These are phyloP conservation scores for Catharus fuscescens DNA, from an alignment of 2,113 vertebrate species.

Conservation along the genomic window DNA sequence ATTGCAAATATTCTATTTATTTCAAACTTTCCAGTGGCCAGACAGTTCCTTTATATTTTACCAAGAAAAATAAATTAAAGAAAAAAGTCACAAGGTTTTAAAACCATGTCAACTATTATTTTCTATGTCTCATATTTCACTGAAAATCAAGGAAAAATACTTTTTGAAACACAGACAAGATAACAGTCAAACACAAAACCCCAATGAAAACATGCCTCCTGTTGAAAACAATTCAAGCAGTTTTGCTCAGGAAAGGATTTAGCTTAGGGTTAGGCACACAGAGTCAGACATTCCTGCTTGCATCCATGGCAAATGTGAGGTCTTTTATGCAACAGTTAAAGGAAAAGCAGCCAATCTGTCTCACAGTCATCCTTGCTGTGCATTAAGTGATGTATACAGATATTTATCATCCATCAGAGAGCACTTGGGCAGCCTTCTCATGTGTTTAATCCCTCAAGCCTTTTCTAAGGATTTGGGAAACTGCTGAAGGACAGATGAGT, in stretches of 20 bases:
- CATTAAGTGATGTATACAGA: background rate
- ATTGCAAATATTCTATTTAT: background rate
- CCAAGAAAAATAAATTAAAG: background rate
- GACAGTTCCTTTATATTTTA: background rate
- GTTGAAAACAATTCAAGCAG: background rate
- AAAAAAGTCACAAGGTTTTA: background rate
- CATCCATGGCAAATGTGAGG: background rate
- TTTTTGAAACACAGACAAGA: background rate
- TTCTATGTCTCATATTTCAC: background rate
- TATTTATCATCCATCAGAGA: background rate
- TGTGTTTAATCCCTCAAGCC: background rate
- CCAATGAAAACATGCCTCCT: background rate
- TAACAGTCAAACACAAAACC: background rate
- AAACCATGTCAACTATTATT: background rate
- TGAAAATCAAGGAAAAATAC: background rate
- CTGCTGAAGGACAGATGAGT: background rate
- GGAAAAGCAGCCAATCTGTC: background rate
- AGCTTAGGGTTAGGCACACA: background rate
- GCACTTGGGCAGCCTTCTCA: background rate
- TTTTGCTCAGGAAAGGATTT: background rate
- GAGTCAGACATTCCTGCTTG: background rate
- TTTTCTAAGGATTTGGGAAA: background rate
- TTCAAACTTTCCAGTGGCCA: background rate
- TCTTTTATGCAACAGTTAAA: background rate
- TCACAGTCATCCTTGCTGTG: background rate